Evolutionary conservation across 2,113 vertebrate species (phyloP), one percentile per base, ranked within the genome.

Genomic region (Tenrec ecaudatus): DNA sequence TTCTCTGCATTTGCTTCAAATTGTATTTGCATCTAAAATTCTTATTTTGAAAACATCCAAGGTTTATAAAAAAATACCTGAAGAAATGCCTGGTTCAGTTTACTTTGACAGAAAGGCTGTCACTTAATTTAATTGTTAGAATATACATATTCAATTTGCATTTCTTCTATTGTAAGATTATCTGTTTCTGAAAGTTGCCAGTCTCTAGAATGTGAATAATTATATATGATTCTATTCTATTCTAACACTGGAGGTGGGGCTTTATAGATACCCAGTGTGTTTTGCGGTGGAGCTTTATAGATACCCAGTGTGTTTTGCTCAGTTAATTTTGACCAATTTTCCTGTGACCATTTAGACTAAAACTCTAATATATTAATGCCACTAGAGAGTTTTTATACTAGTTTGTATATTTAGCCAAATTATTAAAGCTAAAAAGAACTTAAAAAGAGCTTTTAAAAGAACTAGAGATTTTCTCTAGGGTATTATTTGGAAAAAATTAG

Each of bases 11-110:
- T 3, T 86, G 82, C 38, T n/a, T 89, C 6, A 82, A 57, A 82
- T 82, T 92, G 12, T 91, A 85, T 81, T 92, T 81, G 69, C 57
- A 19, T 77, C 29, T 71, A 12, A 89, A 25, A 64, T 89, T 58
- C 77, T 73, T 40, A 16, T 83, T 93, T 88, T 81, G 38, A 81
- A 82, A 86, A 33, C 60, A 12, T 20, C 17, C 71, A 82, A 81
- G 6, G 2, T 76, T 91, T 91, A 43, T 29, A 36, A 86, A 85
- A 20, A 76, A 64, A 31, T 76, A 78, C 15, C 31, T 77, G 68
- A 82, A 69, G 82, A 84, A 75, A 69, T 68, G n/a, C 76, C 62
- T 57, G 62, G 8, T 89, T 89, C 23, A 38, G 62, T 89, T 78
- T 76, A 76, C 27, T 88, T 86, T 82, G 6, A 77, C 38, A 77